Percentiles rank a stretch among this genome's conserved stretches.
phyloP scores from a whole-genome alignment of 23 tunicate genomes.

The Halocynthia aurantium region DNA sequence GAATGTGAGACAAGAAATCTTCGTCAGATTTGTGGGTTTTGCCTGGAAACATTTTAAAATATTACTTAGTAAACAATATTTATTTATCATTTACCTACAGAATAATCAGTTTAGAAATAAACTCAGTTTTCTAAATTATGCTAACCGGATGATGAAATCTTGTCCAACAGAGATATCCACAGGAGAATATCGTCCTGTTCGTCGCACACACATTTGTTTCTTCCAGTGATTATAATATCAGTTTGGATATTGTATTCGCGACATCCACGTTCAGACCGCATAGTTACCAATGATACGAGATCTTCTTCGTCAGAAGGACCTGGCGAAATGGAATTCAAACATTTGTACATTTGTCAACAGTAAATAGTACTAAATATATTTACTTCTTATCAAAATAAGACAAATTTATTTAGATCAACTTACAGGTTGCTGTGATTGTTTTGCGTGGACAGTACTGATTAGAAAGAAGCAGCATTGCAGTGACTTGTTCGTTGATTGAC shows the following conservation, averaged over 20 bases:
- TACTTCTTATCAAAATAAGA: background rate
- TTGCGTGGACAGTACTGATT: slow-evolving; percentile 34
- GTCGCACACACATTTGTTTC: slow-evolving; percentile 58
- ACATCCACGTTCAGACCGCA: slow-evolving; percentile 49
- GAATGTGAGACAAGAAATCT: background rate
- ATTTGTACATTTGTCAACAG: background rate
- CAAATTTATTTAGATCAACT: background rate
- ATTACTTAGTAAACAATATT: too few relatives aligned
- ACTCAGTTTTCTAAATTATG: too few relatives aligned
- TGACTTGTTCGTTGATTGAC: slow-evolving; percentile 36
- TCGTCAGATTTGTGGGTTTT: background rate
- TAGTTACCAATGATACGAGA: slow-evolving; percentile 35
- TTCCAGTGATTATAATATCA: slow-evolving; percentile 1
- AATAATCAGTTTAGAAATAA: too few relatives aligned
- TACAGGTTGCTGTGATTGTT: slow-evolving; percentile 7
- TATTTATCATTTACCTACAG: too few relatives aligned
- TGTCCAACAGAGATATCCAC: slow-evolving; percentile 57
- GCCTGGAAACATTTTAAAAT: too few relatives aligned
- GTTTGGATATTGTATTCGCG: background rate
- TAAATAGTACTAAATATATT: background rate
- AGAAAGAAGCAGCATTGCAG: slow-evolving; percentile 35
- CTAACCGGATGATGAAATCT: slow-evolving; percentile 22
- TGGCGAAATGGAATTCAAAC: background rate
- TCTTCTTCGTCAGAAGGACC: slow-evolving; percentile 33
- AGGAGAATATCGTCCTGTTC: slow-evolving; percentile 50